Evolutionary conservation across 2,113 vertebrate species (phyloP).

Genomic region (Scartelaos histophorus): DNA sequence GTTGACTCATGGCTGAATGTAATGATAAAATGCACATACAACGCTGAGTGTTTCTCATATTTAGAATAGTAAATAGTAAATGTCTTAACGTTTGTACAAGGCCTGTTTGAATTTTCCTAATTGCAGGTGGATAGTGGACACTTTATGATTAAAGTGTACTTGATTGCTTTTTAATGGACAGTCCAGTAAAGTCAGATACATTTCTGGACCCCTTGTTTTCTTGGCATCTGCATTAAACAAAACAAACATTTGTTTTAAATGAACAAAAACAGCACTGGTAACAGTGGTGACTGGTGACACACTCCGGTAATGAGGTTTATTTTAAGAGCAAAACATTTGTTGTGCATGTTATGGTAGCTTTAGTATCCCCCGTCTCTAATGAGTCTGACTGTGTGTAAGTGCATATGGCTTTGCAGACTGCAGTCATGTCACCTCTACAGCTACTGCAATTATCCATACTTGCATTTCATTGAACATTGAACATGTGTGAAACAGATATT

Average conservation of each 20-base stretch:
- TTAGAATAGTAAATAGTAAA: too few relatives aligned
- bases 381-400: too few relatives aligned
- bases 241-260: background rate
- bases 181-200: too few relatives aligned
- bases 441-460: too few relatives aligned
- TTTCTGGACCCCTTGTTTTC: too few relatives aligned
- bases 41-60: too few relatives aligned
- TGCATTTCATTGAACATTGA: background rate
- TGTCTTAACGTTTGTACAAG: background rate
- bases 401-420: background rate
- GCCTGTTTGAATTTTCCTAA: background rate
- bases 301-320: background rate
- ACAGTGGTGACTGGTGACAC: too few relatives aligned
- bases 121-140: background rate
- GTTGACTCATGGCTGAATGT: conserved; percentile 13
- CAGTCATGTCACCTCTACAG: background rate
- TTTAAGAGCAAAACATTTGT: background rate
- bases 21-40: background rate
- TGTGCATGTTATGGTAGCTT: background rate
- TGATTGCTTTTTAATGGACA: background rate
- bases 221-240: too few relatives aligned
- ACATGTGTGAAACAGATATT: background rate
- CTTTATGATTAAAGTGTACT: background rate
- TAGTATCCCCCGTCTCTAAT: background rate
- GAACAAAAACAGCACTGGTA: background rate